Base-by-base conservation (phyloP, 2,113 vertebrate species). In the Prunella fulvescens region DNA sequence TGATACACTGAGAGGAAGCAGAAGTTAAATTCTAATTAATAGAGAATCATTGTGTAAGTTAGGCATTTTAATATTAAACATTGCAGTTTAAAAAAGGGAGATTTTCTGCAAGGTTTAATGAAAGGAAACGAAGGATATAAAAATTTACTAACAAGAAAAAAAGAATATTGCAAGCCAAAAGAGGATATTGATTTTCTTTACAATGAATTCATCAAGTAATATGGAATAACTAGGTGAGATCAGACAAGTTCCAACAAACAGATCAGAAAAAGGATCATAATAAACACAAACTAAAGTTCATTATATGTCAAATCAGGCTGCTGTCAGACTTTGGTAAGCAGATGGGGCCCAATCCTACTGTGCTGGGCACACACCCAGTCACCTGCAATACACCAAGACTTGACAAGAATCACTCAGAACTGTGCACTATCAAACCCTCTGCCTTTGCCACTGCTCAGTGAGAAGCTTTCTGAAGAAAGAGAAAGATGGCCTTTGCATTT, bases 1-100 rank as follows among this genome's bases (percentile, higher is more conserved):
- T 98, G 98, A 94, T 98, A 98, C 50, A 98, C 98, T 98, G 72
- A 37, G 88, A 97, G 93, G 95, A 94, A 93, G 78, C 35, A 98
- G 76, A 98, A 95, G 91, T 86, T 66, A 95, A 93, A 95, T 56
- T 92, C 28, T 57, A 47, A 69, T 89, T 95, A 96, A 93, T 37
- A 64, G 3, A 91, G 33, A 90, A 85, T 40, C 51, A 37, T 40
- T 25, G 33, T 53, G 29, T 19, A 72, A 47, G 4, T 70, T 19
- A 66, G 26, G 12, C 58, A 85, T 84, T 81, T 73, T 69, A 86
- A 78, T 28, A 70, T 66, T 87, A 78, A 51, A 57, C 28, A 60
- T 4, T 67, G n/a, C 3, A 22, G 19, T 39, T 54, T 40, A 60
- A 70, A 67, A 31, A 77, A 72, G 44, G 2, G 62, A 6, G 10